Conservation (phyloP, 2,888 invertebrate species). For the Keiferia lycopersicella region DNA sequence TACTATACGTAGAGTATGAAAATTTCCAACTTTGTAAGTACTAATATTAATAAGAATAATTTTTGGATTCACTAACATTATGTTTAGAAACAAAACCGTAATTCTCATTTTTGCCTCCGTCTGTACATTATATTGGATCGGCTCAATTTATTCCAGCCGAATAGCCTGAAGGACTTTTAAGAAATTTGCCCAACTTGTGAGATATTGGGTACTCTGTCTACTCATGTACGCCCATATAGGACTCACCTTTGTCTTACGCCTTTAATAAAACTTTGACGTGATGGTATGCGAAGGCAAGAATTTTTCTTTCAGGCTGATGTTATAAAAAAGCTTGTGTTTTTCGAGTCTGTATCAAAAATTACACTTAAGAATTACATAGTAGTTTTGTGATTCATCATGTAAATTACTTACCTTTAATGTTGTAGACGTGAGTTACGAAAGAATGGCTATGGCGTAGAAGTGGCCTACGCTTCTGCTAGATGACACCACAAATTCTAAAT, state of each 20-base stretch:
- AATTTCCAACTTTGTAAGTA: too few relatives aligned
- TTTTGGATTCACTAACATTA: too few relatives aligned
- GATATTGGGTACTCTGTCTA: conserved; percentile 26
- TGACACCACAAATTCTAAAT: too few relatives aligned
- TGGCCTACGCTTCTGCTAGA: background rate
- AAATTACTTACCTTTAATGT: too few relatives aligned
- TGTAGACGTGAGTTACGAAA: background rate
- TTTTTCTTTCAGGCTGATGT: background rate
- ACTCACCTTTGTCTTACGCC: conserved; percentile 12
- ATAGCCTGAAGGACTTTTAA: conserved; percentile 34
- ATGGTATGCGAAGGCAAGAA: background rate
- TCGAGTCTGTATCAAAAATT: too few relatives aligned
- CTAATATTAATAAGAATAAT: too few relatives aligned
- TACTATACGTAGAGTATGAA: too few relatives aligned
- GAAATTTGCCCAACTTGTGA: conserved; percentile 31
- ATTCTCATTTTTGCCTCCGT: background rate
- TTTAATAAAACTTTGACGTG: conserved; percentile 17
- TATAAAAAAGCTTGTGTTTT: background rate
- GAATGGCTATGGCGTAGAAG: background rate
- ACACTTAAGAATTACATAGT: too few relatives aligned
- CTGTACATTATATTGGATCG: conserved; percentile 48
- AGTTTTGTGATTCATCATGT: too few relatives aligned
- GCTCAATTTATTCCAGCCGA: conserved; percentile 47
- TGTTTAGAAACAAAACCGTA: background rate
- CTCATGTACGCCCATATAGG: background rate